Conservation (phyloP, 2,113 vertebrate species). For the Aleadryas rufinucha region DNA sequence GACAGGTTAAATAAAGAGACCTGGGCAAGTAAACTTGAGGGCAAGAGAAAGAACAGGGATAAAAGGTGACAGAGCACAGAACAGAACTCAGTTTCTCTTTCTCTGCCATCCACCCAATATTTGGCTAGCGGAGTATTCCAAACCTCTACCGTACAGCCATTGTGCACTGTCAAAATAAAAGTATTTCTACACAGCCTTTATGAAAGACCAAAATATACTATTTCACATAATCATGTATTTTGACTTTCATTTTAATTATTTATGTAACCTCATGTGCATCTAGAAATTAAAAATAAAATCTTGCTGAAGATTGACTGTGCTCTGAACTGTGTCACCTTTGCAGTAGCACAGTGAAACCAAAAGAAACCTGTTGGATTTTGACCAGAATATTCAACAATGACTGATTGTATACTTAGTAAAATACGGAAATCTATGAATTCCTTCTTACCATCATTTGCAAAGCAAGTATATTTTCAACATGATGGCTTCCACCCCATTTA, state of each 20-base stretch:
- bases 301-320: background rate
- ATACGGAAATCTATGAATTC: background rate
- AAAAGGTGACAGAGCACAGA: background rate
- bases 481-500: background rate
- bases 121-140: background rate
- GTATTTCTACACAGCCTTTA: background rate
- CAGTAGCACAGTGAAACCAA: background rate
- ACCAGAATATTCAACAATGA: background rate
- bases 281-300: background rate
- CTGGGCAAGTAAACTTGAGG: background rate
- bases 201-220: background rate
- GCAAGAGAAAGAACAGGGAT: background rate
- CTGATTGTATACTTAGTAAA: background rate
- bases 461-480: background rate
- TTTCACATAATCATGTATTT: background rate
- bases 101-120: background rate
- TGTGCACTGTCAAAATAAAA: background rate
- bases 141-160: background rate
- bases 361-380: background rate
- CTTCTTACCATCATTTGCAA: background rate
- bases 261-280: accelerated
- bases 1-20: background rate
- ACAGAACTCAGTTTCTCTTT: background rate
- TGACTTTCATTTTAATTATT: background rate
- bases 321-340: background rate